Evolutionary conservation across 2,888 invertebrate species (phyloP).

Genomic region (Dryococelus australis): DNA sequence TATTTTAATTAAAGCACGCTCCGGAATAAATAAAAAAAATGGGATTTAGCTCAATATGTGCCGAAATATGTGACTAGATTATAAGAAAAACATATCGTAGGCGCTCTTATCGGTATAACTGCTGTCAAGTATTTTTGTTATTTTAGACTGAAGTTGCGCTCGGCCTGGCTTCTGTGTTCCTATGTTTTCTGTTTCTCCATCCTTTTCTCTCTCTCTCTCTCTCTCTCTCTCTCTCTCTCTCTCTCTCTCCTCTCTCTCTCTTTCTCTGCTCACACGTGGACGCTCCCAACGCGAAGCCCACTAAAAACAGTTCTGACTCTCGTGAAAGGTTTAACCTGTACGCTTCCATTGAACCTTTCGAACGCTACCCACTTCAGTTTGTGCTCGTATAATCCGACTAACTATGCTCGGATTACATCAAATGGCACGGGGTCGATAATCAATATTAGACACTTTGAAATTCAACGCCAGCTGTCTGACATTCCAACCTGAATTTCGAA

Average conservation of each 20-base stretch:
- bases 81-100: no score
- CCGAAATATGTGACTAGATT: no score
- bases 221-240: background rate
- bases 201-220: no score
- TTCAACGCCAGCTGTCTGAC: background rate
- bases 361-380: background rate
- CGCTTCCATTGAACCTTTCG: no score
- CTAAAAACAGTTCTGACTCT: background rate
- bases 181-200: no score
- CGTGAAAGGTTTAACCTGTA: constrained; percentile 5
- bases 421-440: background rate
- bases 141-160: background rate
- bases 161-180: background rate
- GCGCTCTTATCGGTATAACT: no score
- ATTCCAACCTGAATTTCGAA: background rate
- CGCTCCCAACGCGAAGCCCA: background rate
- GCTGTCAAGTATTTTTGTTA: no score
- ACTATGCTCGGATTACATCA: background rate
- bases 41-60: no score
- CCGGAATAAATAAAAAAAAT: no score
- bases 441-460: background rate
- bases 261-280: background rate
- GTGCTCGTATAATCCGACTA: background rate
- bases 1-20: no score
- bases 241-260: background rate